Percentiles rank a stretch among this genome's conserved stretches.
These are phyloP conservation scores for Xylota segnis DNA, from an alignment of 2,888 invertebrate genomes.

Conservation along the genomic window DNA sequence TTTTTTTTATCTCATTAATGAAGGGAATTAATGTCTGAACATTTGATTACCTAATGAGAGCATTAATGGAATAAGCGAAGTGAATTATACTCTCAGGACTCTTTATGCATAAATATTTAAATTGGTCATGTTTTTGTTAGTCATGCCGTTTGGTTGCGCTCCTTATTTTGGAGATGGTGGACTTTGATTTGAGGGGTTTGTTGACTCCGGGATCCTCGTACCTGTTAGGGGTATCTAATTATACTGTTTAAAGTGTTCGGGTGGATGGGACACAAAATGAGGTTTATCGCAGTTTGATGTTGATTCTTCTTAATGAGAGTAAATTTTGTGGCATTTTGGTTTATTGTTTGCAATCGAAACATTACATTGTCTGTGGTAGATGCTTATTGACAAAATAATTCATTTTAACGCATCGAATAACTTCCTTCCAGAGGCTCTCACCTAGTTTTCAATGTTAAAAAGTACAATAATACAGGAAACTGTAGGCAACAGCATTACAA, in stretches of 20 bases:
- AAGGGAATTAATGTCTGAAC: constrained; percentile 35
- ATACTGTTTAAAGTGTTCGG: neutral
- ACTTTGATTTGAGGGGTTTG: constrained; percentile 13
- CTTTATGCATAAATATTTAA: constrained; percentile 29
- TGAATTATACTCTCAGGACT: constrained; percentile 17
- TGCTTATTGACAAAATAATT: too few species aligned
- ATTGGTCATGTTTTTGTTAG: constrained; percentile 9
- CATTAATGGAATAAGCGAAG: constrained; percentile 46
- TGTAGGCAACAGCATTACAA: too few species aligned
- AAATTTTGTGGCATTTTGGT: too few species aligned
- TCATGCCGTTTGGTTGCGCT: neutral
- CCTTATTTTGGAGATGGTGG: constrained; percentile 1
- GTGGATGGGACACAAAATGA: neutral
- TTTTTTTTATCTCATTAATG: constrained; percentile 32
- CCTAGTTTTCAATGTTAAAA: too few species aligned
- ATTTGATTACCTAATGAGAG: constrained; percentile 45
- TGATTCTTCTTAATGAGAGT: too few species aligned
- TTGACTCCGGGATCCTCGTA: neutral
- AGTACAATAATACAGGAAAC: too few species aligned
- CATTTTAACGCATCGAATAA: too few species aligned
- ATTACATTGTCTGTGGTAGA: too few species aligned
- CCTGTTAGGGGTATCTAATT: constrained; percentile 12
- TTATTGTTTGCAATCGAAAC: too few species aligned
- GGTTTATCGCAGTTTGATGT: neutral
- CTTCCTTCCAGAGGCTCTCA: too few species aligned